A percentile compares a stretch with the other conserved stretches of the same genome.
Conservation (phyloP, 2,113 vertebrate genomes). For the Talpa occidentalis region DNA sequence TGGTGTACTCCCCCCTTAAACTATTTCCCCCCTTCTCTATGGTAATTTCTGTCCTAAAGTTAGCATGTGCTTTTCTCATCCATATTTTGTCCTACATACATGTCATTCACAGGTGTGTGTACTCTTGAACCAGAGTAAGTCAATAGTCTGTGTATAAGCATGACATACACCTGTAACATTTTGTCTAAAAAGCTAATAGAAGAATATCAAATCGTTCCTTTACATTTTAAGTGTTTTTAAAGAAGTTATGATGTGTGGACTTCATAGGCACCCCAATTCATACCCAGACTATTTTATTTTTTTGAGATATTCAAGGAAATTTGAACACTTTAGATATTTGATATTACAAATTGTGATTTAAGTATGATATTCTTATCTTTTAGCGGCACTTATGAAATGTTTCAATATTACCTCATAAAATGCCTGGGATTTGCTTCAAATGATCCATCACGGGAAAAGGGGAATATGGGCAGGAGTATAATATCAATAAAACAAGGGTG, state of each 20-base stretch:
- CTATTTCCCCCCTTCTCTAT: background rate
- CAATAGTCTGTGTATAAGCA: background rate
- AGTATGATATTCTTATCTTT: background rate
- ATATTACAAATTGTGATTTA: background rate
- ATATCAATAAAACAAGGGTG: background rate
- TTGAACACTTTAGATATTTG: background rate
- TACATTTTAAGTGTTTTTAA: conserved; percentile 9
- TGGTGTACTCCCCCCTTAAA: background rate
- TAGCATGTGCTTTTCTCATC: conserved; percentile 13
- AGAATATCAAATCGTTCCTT: background rate
- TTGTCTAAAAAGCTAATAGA: background rate
- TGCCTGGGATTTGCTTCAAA: background rate
- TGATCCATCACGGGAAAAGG: background rate
- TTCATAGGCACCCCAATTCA: background rate
- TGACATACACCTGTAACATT: background rate
- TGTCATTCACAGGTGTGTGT: background rate
- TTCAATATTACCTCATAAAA: background rate
- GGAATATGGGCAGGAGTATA: background rate
- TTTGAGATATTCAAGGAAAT: background rate
- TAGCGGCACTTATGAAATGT: background rate
- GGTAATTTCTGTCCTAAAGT: background rate
- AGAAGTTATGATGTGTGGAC: background rate
- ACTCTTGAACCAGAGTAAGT: background rate
- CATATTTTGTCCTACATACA: background rate
- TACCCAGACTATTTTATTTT: background rate